Evolutionary conservation across 2,113 vertebrate species (phyloP), one percentile per base, ranked within the genome.

Genomic region (Alouatta palliata): DNA sequence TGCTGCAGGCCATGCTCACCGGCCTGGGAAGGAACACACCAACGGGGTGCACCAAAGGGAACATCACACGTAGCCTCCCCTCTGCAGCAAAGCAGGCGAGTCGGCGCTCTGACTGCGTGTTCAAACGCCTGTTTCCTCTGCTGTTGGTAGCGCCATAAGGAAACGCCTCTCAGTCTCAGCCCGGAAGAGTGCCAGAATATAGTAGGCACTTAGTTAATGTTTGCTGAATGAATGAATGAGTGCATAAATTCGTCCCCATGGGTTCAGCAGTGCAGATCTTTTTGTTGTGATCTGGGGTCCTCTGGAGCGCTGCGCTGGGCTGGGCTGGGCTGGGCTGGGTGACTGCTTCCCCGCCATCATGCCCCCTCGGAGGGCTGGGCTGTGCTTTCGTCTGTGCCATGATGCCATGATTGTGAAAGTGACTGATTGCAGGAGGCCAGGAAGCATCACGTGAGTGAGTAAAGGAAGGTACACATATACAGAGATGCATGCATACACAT

Each of bases 141-240:
- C 68, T 7, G 40, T 58, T 43, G 4, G 0, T 6, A 64, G 61
- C 61, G 30, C 61, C 61, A 12, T 11, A 30, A 64, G 61, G 5
- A 64, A 64, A 30, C 27, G 6, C 61, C 27, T 64, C 27, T 30
- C 61, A 13, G 5, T 64, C 5, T 64, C 12, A 2, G 27, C 27
- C 61, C 27, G 13, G 61, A 27, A 64, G 27, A 30, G 61, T 30
- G 61, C 27, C 61, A 64, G 61, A 64, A 30, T 30, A 6, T 30
- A 5, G 23, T 35, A 2, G 27, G 35, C 3, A 16, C 2, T 0
- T 6, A 11, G 0, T 13, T 10, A 61, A 1, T 4, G 35, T 19
- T 32, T 17, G 20, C 37, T 71, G 37, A 40, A 71, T 40, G 68
- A 71, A 4, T 10, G 35, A 37, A 19, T 0, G 17, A 37, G 17